Conservation (phyloP, 1,140 invertebrate species). For the Drosophila prosaltans region DNA sequence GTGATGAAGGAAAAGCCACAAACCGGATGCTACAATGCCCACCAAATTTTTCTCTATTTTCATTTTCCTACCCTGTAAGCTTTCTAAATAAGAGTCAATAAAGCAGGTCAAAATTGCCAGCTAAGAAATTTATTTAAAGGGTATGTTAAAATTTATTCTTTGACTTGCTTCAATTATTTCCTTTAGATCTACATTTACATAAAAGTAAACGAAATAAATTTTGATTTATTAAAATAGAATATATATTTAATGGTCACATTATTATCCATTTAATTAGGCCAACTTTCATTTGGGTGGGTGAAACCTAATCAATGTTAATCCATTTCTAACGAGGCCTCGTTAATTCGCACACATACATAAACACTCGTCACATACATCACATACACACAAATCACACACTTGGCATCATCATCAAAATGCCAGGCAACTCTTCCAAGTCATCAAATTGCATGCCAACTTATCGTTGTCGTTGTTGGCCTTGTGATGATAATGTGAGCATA, state of each 20-base stretch:
- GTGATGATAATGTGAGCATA: conserved; percentile 73
- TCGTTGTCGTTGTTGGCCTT: conserved; percentile 43
- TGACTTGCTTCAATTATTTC: not conserved
- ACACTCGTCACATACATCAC: not conserved
- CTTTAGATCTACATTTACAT: not conserved
- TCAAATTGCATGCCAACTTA: conserved; percentile 71
- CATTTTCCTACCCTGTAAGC: not conserved
- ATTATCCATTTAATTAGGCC: conserved; percentile 45
- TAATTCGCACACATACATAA: conserved; percentile 24
- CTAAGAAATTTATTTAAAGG: not conserved
- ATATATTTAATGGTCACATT: conserved; percentile 19
- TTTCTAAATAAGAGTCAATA: not conserved
- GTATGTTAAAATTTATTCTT: not conserved
- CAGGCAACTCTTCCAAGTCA: conserved; percentile 63
- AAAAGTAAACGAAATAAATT: conserved; percentile 32
- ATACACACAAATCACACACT: conserved; percentile 22
- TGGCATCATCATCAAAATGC: conserved; percentile 68
- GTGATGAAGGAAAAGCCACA: conserved; percentile 29
- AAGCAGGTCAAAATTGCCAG: not conserved
- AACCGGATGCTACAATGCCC: conserved; percentile 35
- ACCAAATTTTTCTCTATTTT: conserved; percentile 2
- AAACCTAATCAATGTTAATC: conserved; percentile 77
- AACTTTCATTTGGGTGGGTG: conserved; percentile 22
- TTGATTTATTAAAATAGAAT: conserved; percentile 58
- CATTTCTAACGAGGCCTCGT: conserved; percentile 76